These are phyloP conservation scores for Microcebus murinus DNA, from an alignment of 2,113 vertebrate genomes.

Conservation along the genomic window DNA sequence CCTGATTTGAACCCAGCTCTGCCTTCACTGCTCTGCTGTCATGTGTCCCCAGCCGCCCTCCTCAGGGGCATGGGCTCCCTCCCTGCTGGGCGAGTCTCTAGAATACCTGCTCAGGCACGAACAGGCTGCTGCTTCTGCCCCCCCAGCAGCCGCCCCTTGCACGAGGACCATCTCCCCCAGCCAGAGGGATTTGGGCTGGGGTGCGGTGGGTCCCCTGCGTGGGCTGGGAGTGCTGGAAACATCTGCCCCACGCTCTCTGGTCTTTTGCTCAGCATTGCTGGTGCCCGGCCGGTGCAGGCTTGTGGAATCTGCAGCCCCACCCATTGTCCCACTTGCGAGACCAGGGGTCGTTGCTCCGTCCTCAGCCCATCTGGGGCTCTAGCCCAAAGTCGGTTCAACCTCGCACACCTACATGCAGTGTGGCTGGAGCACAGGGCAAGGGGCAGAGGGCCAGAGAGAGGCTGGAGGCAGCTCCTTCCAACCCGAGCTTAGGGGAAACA, in stretches of 20 bases:
- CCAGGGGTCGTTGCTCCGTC: not conserved
- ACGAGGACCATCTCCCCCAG: not conserved
- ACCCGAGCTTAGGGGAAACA: not conserved
- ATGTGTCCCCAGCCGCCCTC: not conserved
- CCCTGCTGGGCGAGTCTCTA: not conserved
- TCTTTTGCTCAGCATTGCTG: not conserved
- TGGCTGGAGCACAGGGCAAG: not conserved
- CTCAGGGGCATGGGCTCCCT: not conserved
- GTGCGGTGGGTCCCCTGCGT: not conserved
- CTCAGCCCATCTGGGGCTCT: not conserved
- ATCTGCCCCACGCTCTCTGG: not conserved
- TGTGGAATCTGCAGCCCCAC: not conserved
- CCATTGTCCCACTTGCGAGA: not conserved
- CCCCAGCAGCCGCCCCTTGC: not conserved
- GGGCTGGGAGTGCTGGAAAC: not conserved
- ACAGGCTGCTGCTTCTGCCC: not conserved
- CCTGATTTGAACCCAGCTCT: not conserved
- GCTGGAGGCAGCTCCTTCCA: not conserved
- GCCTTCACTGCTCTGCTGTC: not conserved
- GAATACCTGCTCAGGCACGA: not conserved
- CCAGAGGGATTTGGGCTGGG: not conserved
- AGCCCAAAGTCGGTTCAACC: not conserved
- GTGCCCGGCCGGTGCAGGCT: not conserved
- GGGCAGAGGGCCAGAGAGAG: not conserved
- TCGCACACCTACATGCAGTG: not conserved